Conservation (phyloP, 2,113 vertebrate genomes). For the Progne subis region DNA sequence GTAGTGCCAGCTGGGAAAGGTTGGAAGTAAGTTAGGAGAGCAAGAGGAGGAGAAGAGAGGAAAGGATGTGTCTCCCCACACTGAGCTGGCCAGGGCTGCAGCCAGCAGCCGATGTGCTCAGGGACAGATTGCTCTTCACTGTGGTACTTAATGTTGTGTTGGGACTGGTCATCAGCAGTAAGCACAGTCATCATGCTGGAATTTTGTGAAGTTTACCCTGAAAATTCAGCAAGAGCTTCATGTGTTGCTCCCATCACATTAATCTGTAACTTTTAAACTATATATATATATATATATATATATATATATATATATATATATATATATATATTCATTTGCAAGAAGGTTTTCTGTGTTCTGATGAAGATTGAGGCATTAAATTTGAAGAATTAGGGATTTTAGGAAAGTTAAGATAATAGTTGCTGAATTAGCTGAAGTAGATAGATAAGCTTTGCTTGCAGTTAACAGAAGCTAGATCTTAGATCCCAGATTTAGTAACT, state of each 20-base stretch:
- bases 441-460: no score
- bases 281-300: no score
- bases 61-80: fast-evolving
- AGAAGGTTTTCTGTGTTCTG: fast-evolving
- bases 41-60: not conserved
- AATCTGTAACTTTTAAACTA: not conserved
- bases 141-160: not conserved
- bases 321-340: not conserved
- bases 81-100: fast-evolving
- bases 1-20: not conserved
- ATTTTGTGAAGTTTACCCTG: not conserved
- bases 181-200: fast-evolving
- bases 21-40: not conserved
- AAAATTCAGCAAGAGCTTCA: not conserved
- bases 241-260: not conserved
- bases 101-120: no score
- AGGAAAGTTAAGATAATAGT: no score
- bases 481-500: no score
- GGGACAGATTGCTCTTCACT: no score
- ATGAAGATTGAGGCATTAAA: no score
- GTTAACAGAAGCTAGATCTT: no score
- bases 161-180: not conserved
- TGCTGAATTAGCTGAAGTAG: no score
- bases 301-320: no score
- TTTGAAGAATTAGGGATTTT: no score